Base-by-base conservation (phyloP, 2,797 vertebrate genomes). In the Tinamus major region DNA sequence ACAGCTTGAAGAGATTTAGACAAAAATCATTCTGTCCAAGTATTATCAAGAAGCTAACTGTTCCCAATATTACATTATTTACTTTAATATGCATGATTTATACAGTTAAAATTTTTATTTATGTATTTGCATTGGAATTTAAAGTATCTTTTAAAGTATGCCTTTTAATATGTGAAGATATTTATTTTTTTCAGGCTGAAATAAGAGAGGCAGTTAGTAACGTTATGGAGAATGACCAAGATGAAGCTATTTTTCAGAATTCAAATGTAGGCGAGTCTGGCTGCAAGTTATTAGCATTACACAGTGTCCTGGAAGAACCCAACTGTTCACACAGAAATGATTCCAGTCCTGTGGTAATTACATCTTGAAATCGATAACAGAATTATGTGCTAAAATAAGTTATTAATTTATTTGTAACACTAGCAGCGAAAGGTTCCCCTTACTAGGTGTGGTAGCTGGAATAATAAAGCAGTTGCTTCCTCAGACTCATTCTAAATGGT, bases 331-430 rank as follows among this genome's bases (percentile, higher is more conserved):
- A 72, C 2, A 95, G 90, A 89, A 97, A 93, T 58, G 51, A 94
- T 65, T 79, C 89, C 9, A 97, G 37, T 65, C 63, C 95, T 53
- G 44, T 97, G 94, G 95, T 97, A 96, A 97, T 85, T 77, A 75
- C 21, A 20, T 56, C 20, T 35, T 92, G 39, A 74, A 72, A 74
- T 1, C 68, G 58, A 53, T 58, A 68, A 7, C 26, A 93, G 85
- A 74, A 80, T 56, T 62, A 42, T 5, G 65, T 48, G 12, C 18
- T 76, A 70, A 48, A 75, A 64, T 42, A 92, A 72, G 87, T 68
- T 20, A 48, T 39, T 58, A 82, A 42, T 15, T 92, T 46, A 63
- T 48, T 93, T 89, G 44, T 84, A 65, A 18, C 19, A 9, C 1
- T 79, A 29, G 4, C 58, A 31, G 48, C 65, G 51, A 71, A 16